Percentiles rank a stretch among this genome's conserved stretches.
Conservation (phyloP, 2,797 vertebrate species). For the Microchirus variegatus region DNA sequence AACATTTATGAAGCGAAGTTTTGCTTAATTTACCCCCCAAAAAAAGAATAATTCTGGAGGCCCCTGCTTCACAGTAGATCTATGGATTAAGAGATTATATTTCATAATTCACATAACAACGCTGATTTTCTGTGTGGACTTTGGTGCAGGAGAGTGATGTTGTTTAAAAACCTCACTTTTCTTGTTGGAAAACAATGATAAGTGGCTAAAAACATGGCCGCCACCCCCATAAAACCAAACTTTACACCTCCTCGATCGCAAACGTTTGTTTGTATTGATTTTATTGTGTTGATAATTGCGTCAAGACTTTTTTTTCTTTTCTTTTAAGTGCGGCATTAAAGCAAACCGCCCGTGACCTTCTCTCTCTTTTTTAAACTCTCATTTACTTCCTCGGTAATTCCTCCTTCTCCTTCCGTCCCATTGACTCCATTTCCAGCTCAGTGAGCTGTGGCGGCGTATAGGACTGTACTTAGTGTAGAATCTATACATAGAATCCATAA, state of each 20-base stretch:
- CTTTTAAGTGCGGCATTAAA: neutral
- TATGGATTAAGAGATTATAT: too few species aligned
- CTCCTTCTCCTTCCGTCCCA: conserved; percentile 29
- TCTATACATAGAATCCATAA: conserved; percentile 44
- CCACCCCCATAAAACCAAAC: too few species aligned
- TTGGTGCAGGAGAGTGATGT: neutral
- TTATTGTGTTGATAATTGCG: neutral
- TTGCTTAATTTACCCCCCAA: too few species aligned
- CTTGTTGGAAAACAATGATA: too few species aligned
- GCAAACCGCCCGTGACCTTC: conserved; percentile 17
- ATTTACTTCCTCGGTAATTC: conserved; percentile 36
- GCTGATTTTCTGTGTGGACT: too few species aligned
- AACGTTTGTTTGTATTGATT: neutral
- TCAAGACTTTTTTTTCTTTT: conserved; percentile 1
- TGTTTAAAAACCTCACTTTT: too few species aligned
- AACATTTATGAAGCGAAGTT: too few species aligned
- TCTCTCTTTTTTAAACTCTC: conserved; percentile 17
- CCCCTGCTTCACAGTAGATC: too few species aligned
- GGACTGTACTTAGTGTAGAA: conserved; percentile 49
- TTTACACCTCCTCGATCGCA: conserved; percentile 16
- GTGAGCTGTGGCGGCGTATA: conserved; percentile 31
- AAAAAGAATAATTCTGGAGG: too few species aligned
- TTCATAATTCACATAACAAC: too few species aligned
- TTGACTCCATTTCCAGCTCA: conserved; percentile 51
- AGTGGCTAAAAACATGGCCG: too few species aligned